A percentile compares a stretch with the other conserved stretches of the same genome.
Conservation (phyloP, 2,888 invertebrate genomes). For the Limnephilus lunatus region DNA sequence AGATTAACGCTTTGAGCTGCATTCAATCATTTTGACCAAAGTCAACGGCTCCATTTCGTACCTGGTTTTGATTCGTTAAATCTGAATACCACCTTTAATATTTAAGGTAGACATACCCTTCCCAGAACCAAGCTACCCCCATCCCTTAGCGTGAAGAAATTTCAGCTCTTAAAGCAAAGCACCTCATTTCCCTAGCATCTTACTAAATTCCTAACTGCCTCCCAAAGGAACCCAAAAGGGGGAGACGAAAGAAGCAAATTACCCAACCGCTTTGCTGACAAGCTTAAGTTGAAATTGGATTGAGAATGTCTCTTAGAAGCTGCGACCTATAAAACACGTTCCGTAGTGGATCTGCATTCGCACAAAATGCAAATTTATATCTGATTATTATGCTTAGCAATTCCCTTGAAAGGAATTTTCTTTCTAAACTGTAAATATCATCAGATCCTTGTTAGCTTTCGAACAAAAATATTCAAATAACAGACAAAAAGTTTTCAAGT, state of each 20-base stretch:
- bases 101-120: too few species aligned
- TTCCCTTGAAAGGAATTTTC: background rate
- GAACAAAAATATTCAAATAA: background rate
- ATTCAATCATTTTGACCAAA: too few species aligned
- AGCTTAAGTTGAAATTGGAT: constrained; percentile 19
- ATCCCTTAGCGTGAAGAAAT: background rate
- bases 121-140: too few species aligned
- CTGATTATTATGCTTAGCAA: background rate
- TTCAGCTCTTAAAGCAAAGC: background rate
- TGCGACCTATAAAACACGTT: constrained; percentile 5
- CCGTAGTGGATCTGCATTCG: background rate
- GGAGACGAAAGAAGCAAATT: constrained; percentile 10
- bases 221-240: background rate
- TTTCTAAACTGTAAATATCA: background rate
- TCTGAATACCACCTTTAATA: background rate
- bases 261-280: constrained; percentile 3
- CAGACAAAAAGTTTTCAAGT: background rate
- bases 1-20: too few species aligned
- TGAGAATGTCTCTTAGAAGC: background rate
- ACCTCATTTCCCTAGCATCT: background rate
- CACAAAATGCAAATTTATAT: constrained; percentile 11
- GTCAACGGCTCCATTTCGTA: background rate
- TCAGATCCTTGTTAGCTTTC: background rate
- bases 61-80: background rate
- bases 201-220: background rate